Evolutionary conservation across 2,113 vertebrate genomes (phyloP).

Genomic region (Plotosus lineatus): DNA sequence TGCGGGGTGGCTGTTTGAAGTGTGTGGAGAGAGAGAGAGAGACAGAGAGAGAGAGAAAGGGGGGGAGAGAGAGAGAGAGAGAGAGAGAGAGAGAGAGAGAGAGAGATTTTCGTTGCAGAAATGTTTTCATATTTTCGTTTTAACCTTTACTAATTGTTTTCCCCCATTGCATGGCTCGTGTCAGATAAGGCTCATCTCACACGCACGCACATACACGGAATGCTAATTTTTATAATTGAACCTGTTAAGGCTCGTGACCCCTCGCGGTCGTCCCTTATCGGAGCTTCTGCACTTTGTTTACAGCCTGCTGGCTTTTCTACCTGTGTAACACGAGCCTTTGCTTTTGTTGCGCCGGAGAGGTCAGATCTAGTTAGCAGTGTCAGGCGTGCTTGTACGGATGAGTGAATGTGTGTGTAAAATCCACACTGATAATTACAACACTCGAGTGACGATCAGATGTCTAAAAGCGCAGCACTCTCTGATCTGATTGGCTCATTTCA

Average conservation of each 20-base stretch:
- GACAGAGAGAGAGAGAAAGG: too few species aligned
- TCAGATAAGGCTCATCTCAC: not conserved
- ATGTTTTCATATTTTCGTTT: not conserved
- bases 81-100: not conserved
- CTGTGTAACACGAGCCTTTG: conserved; percentile 35
- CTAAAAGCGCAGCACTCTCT: conserved; percentile 51
- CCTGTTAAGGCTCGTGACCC: conserved; percentile 26
- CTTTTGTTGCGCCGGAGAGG: conserved; percentile 53
- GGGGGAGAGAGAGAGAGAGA: not conserved
- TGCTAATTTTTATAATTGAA: conserved; percentile 47
- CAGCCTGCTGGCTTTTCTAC: conserved; percentile 7
- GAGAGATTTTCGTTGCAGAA: not conserved
- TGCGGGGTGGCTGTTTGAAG: conserved; percentile 8
- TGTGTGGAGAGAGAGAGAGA: not conserved
- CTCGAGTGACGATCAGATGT: conserved; percentile 55
- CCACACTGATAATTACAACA: conserved; percentile 24
- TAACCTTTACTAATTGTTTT: not conserved
- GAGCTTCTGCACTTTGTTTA: conserved; percentile 55
- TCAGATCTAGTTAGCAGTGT: conserved; percentile 56
- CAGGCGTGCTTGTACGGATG: conserved; percentile 51
- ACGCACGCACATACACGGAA: conserved; percentile 23
- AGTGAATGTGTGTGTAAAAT: conserved; percentile 32
- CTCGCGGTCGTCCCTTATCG: conserved; percentile 54
- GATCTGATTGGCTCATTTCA: conserved; percentile 58
- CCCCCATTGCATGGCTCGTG: not conserved